Conservation (phyloP, 2,113 vertebrate species). For the Sylvilagus bachmani region DNA sequence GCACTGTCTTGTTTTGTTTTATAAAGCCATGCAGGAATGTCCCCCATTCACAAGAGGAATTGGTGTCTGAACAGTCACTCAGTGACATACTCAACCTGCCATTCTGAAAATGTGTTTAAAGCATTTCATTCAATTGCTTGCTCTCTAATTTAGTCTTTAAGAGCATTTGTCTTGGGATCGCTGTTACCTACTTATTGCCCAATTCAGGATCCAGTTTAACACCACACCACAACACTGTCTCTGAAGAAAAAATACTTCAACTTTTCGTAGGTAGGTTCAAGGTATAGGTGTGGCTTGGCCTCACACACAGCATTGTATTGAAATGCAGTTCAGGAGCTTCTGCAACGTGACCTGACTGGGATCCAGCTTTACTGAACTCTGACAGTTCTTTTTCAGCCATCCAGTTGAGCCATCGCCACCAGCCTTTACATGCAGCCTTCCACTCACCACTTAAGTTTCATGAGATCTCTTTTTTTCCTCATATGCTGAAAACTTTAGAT, state of each 20-base stretch:
- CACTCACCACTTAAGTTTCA: neutral
- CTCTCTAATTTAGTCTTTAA: slow-evolving; percentile 35
- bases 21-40: slow-evolving; percentile 67
- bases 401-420: neutral
- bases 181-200: slow-evolving; percentile 17
- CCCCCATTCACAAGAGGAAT: slow-evolving; percentile 68
- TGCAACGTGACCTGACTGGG: slow-evolving; percentile 50
- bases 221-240: neutral
- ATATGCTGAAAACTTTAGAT: neutral
- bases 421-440: slow-evolving; percentile 12
- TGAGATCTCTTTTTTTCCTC: neutral
- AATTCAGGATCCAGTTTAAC: slow-evolving; percentile 53
- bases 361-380: slow-evolving; percentile 53
- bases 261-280: slow-evolving; percentile 52
- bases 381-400: neutral
- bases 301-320: neutral
- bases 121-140: slow-evolving; percentile 8
- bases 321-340: slow-evolving; percentile 53
- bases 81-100: neutral
- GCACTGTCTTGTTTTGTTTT: slow-evolving; percentile 74
- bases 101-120: slow-evolving; percentile 36
- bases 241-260: slow-evolving; percentile 47
- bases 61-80: slow-evolving; percentile 55
- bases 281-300: slow-evolving; percentile 69
- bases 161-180: slow-evolving; percentile 15